Conservation (phyloP, 2,113 vertebrate genomes). For the Nycticebus coucang region DNA sequence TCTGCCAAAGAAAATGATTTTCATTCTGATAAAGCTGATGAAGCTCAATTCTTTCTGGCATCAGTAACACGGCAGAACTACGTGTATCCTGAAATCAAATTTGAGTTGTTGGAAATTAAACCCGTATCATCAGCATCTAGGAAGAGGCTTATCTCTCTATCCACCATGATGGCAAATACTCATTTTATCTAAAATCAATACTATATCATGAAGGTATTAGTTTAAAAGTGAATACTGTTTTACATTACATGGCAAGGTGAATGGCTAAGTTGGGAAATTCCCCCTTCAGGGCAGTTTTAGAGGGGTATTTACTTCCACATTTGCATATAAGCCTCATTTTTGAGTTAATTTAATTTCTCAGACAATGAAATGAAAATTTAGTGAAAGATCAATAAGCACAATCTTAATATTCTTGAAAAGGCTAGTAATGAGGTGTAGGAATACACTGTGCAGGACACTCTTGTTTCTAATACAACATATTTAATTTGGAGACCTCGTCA, state of each 20-base stretch:
- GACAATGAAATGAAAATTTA: neutral
- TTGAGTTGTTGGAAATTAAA: conserved; percentile 62
- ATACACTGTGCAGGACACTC: neutral
- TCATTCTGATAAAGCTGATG: conserved; percentile 58
- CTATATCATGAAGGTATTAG: neutral
- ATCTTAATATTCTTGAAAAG: conserved; percentile 52
- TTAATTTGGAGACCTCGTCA: neutral
- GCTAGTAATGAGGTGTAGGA: neutral
- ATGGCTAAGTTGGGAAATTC: neutral
- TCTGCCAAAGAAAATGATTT: conserved; percentile 69
- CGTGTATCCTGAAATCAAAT: conserved; percentile 63
- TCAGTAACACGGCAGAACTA: conserved; percentile 3
- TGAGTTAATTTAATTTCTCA: neutral
- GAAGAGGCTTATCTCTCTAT: neutral
- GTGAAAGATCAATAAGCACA: neutral
- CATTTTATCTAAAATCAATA: conserved; percentile 10
- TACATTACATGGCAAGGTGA: neutral
- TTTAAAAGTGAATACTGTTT: conserved; percentile 30
- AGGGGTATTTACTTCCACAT: neutral
- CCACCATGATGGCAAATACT: neutral
- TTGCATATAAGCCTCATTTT: neutral
- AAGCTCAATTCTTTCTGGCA: neutral
- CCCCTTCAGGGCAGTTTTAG: neutral
- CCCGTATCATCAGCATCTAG: neutral
- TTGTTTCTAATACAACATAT: neutral